Evolutionary conservation across 2,113 vertebrate genomes (phyloP).

Genomic region (Equus przewalskii): DNA sequence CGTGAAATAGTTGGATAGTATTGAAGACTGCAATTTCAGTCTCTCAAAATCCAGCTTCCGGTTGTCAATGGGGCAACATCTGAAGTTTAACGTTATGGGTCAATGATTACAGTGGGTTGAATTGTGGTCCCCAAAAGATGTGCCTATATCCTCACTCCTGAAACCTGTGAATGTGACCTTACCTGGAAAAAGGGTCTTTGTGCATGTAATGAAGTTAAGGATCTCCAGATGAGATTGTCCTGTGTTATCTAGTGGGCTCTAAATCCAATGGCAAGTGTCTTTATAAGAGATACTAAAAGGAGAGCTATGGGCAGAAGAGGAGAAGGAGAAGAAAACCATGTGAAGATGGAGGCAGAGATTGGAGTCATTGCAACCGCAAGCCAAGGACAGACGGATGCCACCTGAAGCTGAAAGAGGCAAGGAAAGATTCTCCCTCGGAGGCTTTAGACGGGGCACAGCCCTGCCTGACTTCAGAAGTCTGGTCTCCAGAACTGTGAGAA

Average conservation of each 20-base stretch:
- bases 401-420: not conserved
- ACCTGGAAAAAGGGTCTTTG: not conserved
- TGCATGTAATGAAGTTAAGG: not conserved
- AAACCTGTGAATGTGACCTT: not conserved
- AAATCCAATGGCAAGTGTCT: not conserved
- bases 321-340: not conserved
- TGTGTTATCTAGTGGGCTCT: not conserved
- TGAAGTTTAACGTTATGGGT: not conserved
- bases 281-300: not conserved
- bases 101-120: not conserved
- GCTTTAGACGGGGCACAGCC: not conserved
- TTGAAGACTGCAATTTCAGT: not conserved
- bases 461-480: not conserved
- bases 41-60: slow-evolving; percentile 8
- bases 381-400: no score
- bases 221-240: not conserved
- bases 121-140: not conserved
- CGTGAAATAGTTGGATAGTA: not conserved
- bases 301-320: not conserved
- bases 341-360: not conserved
- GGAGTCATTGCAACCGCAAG: not conserved
- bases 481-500: not conserved
- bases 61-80: not conserved
- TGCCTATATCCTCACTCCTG: not conserved
- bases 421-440: not conserved